Conservation (phyloP, 2,888 invertebrate genomes). For the Drosophila infuscata region DNA sequence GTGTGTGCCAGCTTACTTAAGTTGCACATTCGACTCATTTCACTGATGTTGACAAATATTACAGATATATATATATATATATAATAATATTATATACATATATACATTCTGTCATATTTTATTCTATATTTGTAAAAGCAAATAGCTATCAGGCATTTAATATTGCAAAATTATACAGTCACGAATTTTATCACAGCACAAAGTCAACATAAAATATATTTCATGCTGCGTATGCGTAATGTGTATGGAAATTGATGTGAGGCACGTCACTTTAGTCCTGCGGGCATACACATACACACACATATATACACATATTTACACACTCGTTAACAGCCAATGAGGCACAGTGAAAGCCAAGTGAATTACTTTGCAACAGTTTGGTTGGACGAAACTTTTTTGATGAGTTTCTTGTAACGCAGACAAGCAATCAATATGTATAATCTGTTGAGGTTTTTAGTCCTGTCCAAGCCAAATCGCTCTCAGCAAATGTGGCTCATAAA, state of each 20-base stretch:
- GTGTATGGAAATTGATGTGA: slow-evolving; percentile 35
- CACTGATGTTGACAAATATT: background rate
- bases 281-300: slow-evolving; percentile 5
- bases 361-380: slow-evolving; percentile 30
- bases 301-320: too few species aligned
- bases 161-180: slow-evolving; percentile 48
- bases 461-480: slow-evolving; percentile 62
- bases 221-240: slow-evolving; percentile 49
- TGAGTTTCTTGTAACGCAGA: slow-evolving; percentile 23
- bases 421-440: slow-evolving; percentile 76
- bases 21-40: background rate
- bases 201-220: slow-evolving; percentile 24
- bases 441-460: slow-evolving; percentile 56
- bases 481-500: slow-evolving; percentile 70
- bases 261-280: slow-evolving; percentile 16
- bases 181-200: slow-evolving; percentile 33
- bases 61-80: background rate
- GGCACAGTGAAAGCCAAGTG: slow-evolving; percentile 18
- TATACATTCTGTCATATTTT: slow-evolving; percentile 2
- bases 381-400: slow-evolving; percentile 10
- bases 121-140: background rate
- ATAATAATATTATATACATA: too few species aligned
- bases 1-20: slow-evolving; percentile 12
- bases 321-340: slow-evolving; percentile 14
- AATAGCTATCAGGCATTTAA: slow-evolving; percentile 50